Conservation (phyloP, 2,113 vertebrate species). For the Hypomesus transpacificus region DNA sequence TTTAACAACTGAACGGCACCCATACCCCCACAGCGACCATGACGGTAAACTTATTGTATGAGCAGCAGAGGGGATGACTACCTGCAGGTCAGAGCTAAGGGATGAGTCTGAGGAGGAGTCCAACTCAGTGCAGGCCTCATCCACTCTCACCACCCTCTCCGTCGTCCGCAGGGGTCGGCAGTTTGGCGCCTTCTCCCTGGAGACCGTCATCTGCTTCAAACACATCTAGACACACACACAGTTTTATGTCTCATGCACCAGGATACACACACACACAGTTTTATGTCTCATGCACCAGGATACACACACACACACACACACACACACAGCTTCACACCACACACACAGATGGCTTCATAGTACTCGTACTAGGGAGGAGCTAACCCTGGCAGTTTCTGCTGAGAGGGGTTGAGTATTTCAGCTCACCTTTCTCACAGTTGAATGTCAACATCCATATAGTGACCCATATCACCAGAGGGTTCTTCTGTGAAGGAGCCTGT, state of each 20-base stretch:
- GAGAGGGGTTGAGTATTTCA: neutral
- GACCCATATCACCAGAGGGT: slow-evolving; percentile 58
- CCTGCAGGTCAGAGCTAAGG: slow-evolving; percentile 77
- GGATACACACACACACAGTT: too few species aligned
- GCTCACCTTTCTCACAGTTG: slow-evolving; percentile 68
- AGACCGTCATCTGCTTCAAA: slow-evolving; percentile 52
- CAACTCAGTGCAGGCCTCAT: slow-evolving; percentile 57
- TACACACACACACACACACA: too few species aligned
- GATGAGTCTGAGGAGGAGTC: slow-evolving; percentile 61
- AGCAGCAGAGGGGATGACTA: slow-evolving; percentile 35
- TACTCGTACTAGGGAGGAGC: neutral
- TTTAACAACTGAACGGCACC: neutral
- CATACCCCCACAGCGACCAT: neutral
- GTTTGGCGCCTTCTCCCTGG: slow-evolving; percentile 38
- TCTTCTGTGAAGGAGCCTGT: slow-evolving; percentile 47
- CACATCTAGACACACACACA: slow-evolving; percentile 48
- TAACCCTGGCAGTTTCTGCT: neutral
- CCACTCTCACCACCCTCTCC: slow-evolving; percentile 46
- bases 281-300: too few species aligned
- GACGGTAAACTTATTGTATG: too few species aligned
- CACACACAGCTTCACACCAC: too few species aligned
- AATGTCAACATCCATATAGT: slow-evolving; percentile 71
- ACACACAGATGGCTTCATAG: too few species aligned
- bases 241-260: neutral
- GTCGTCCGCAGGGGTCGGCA: slow-evolving; percentile 15